These are phyloP conservation scores for Pandemis corylana DNA, from an alignment of 2,888 invertebrate species.

Conservation along the genomic window DNA sequence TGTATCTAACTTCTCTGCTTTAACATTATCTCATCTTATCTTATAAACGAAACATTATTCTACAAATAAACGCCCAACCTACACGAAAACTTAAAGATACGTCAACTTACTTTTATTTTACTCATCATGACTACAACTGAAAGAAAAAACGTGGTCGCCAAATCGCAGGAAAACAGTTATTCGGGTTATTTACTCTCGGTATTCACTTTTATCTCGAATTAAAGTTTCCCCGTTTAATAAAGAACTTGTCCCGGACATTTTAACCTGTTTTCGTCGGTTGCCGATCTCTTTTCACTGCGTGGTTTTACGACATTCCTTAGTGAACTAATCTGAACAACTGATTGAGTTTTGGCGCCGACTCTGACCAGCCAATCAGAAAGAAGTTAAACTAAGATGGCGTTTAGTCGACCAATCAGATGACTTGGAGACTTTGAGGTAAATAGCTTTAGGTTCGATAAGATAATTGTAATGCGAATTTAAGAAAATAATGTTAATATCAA, in stretches of 20 bases:
- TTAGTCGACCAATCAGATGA: not conserved
- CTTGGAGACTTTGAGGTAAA: not conserved
- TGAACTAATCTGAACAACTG: not conserved
- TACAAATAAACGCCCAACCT: not conserved
- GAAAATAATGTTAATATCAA: not conserved
- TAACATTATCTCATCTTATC: not conserved
- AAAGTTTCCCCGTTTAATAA: slow-evolving; percentile 9
- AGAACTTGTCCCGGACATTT: not conserved
- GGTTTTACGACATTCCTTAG: not conserved
- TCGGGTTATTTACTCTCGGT: slow-evolving; percentile 9
- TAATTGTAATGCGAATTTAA: not conserved
- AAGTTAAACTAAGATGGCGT: not conserved
- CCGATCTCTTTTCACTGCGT: not conserved
- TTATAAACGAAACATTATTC: not conserved
- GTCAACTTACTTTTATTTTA: not conserved
- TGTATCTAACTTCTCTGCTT: not conserved
- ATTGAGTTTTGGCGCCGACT: slow-evolving; percentile 4
- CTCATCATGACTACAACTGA: not conserved
- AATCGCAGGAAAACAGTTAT: slow-evolving; percentile 18
- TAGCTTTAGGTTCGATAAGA: not conserved
- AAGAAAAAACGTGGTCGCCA: slow-evolving; percentile 2
- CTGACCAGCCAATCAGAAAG: not conserved
- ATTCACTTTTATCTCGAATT: slow-evolving; percentile 23
- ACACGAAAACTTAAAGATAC: not conserved
- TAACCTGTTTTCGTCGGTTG: slow-evolving; percentile 2